Evolutionary conservation across 2,888 invertebrate genomes (phyloP), one percentile per base, ranked within the genome.

Genomic region (Agriotes lineatus): DNA sequence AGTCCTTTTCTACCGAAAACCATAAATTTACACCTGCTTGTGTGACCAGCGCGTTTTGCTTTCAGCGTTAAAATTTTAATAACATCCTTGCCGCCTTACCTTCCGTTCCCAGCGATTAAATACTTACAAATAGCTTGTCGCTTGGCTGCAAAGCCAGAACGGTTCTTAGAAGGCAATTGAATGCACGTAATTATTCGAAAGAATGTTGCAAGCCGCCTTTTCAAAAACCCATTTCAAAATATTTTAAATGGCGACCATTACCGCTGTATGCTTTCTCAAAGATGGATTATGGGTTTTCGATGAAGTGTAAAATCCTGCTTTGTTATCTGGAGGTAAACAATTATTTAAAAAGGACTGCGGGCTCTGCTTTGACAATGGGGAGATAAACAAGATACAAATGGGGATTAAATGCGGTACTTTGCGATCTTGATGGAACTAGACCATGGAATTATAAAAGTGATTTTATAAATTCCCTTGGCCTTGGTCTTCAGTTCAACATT

Each of bases 11-110:
- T 50, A n/a, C 30, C 44, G 10, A 58, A 9, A 58, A 54, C 14
- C 56, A 57, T 64, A 56, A 64, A 64, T 64, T 64, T 35, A 48
- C 64, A 64, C 64, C 64, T 64, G 64, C 33, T 42, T 20, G 54
- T 52, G 56, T 25, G 64, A 39, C 39, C 39, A 62, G 45, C 20
- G 10, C 25, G 16, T 22, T 12, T 48, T 30, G 50, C 50, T 44
- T 62, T 35, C 44, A 20, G 22, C 18, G 14, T 14, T n/a, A n/a
- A 56, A 42, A 39, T 44, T 52, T 56, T 56, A 39, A 63, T 54
- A 57, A 19, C 9, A 16, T 39, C 37, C 37, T 37, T 16, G 33
- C 50, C 7, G 48, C 16, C 16, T 37, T 20, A 50, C 65, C 50
- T 58, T 50, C 50, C 58, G 57, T 65, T 57, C 39, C 33, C 35